Conservation (phyloP, 1,140 invertebrate genomes). For the Phymastichus coffea region DNA sequence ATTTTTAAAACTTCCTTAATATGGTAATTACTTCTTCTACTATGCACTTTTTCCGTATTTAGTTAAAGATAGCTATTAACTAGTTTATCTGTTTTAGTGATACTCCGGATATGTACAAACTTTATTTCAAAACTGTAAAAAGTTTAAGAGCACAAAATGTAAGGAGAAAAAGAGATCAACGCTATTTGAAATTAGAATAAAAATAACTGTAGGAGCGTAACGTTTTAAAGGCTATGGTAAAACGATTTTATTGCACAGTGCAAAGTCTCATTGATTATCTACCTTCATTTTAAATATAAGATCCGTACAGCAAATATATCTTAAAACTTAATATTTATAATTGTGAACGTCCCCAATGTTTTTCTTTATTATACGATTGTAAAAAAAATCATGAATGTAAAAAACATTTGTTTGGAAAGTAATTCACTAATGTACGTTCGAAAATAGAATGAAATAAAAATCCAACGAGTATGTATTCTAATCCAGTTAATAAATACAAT, state of each 20-base stretch:
- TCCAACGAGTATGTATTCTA: no score
- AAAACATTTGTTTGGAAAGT: background rate
- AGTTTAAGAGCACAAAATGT: conserved; percentile 28
- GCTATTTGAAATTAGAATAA: conserved; percentile 30
- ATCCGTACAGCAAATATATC: no score
- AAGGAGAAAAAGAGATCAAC: conserved; percentile 28
- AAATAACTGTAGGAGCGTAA: conserved; percentile 9
- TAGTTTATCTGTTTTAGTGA: conserved; percentile 16
- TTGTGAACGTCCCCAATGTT: no score
- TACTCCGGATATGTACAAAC: conserved; percentile 41
- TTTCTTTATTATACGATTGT: no score
- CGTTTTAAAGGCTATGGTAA: conserved; percentile 10
- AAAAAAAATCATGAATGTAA: no score
- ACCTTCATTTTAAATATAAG: no score
- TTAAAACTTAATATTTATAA: no score
- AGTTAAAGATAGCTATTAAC: conserved; percentile 14
- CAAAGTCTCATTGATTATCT: background rate
- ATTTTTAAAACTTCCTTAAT: conserved; percentile 22
- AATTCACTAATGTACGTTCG: no score
- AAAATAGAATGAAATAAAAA: no score
- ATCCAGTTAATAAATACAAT: no score
- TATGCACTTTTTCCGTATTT: conserved; percentile 9
- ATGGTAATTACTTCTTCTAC: conserved; percentile 13
- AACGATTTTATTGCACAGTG: conserved; percentile 7
- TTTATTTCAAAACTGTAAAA: conserved; percentile 30